These are phyloP conservation scores for Ormyrus thymus DNA, from an alignment of 2,888 invertebrate species.

Conservation along the genomic window DNA sequence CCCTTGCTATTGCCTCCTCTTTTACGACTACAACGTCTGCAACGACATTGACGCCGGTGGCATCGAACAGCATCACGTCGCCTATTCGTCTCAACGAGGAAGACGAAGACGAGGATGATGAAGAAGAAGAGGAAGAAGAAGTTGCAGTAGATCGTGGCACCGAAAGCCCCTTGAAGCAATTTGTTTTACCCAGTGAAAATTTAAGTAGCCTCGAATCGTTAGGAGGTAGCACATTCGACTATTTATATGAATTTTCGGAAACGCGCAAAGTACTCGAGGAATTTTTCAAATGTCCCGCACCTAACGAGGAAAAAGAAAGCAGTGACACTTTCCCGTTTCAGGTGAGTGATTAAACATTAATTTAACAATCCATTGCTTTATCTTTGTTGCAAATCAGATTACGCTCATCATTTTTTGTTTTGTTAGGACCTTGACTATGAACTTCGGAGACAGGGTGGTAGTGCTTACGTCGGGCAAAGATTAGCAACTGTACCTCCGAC, in stretches of 20 bases:
- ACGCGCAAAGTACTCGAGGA: constrained; percentile 94
- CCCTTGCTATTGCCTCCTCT: constrained; percentile 48
- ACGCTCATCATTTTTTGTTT: constrained; percentile 5
- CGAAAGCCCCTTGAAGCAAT: constrained; percentile 61
- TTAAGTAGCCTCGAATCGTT: constrained; percentile 71
- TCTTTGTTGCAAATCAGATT: too few relatives aligned
- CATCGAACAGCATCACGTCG: constrained; percentile 15
- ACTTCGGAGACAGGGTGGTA: constrained; percentile 83
- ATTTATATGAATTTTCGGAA: constrained; percentile 94
- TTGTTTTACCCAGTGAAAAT: constrained; percentile 68
- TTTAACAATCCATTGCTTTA: too few relatives aligned
- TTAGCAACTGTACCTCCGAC: constrained; percentile 79
- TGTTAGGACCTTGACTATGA: constrained; percentile 86
- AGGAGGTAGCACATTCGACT: constrained; percentile 83
- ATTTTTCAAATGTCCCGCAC: constrained; percentile 89
- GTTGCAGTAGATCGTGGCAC: constrained; percentile 10
- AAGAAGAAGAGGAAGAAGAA: constrained; percentile 54
- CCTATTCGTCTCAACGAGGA: constrained; percentile 53
- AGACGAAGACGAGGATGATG: constrained; percentile 50
- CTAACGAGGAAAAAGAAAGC: constrained; percentile 78
- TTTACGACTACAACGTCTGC: constrained; percentile 5
- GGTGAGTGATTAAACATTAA: constrained; percentile 61
- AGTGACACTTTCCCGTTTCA: constrained; percentile 76
- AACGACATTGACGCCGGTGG: constrained; percentile 4
- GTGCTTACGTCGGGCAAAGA: constrained; percentile 86